phyloP scores from a whole-genome alignment of 2,888 invertebrate genomes.

The Tillus elongatus region DNA sequence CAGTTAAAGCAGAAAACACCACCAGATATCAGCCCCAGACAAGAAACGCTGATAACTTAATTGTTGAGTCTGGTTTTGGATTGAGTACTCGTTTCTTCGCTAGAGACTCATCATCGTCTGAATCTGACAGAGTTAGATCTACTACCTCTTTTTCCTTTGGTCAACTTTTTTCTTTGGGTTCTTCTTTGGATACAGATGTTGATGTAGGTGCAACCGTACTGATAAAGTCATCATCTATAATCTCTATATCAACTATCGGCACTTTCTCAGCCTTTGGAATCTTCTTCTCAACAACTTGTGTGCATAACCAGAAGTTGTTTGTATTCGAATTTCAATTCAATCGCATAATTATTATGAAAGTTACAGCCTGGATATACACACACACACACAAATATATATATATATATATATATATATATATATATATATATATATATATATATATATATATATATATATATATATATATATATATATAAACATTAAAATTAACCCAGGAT shows the following conservation, averaged over 20 bases:
- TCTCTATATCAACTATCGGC: constrained; percentile 49
- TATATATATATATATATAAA: too few species aligned
- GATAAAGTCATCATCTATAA: constrained; percentile 66
- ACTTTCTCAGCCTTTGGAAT: constrained; percentile 46
- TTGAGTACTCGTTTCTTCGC: constrained; percentile 49
- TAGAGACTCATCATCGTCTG: constrained; percentile 58
- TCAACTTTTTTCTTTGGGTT: constrained; percentile 22
- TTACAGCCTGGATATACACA: too few species aligned
- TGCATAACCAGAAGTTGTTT: constrained; percentile 81
- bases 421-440: too few species aligned
- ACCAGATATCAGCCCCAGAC: too few species aligned
- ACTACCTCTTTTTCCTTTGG: constrained; percentile 46
- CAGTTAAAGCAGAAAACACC: too few species aligned
- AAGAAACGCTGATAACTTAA: constrained; percentile 39
- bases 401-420: too few species aligned
- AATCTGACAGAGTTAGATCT: constrained; percentile 65
- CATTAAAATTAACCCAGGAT: too few species aligned
- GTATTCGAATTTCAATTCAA: constrained; percentile 72
- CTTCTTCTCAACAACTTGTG: constrained; percentile 54
- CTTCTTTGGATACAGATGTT: constrained; percentile 16
- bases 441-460: too few species aligned
- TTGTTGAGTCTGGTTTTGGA: constrained; percentile 41
- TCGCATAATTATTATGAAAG: too few species aligned
- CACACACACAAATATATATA: too few species aligned
- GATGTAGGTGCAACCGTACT: too few species aligned